Conservation (phyloP, 2,113 vertebrate genomes). For the Syngnathus typhle region DNA sequence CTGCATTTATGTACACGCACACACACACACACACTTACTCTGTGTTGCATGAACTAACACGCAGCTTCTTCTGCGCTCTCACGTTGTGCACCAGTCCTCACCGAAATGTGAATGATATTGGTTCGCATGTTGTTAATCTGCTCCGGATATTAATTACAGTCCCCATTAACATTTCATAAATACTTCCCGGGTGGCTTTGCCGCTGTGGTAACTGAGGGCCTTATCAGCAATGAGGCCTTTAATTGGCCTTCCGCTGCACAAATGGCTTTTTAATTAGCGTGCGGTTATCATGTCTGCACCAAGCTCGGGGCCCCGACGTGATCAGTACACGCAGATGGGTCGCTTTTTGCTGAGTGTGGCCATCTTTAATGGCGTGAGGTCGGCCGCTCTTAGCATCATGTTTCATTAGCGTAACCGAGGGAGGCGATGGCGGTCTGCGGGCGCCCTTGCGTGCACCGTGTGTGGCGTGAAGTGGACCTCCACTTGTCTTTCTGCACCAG, state of each 20-base stretch:
- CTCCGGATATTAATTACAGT: conserved; percentile 68
- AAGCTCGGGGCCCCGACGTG: conserved; percentile 46
- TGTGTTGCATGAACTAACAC: too few species aligned
- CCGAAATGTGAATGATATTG: conserved; percentile 43
- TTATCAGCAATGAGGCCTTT: conserved; percentile 71
- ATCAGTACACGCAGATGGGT: conserved; percentile 53
- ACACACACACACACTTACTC: too few species aligned
- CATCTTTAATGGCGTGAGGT: conserved; percentile 61
- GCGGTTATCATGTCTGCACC: conserved; percentile 59
- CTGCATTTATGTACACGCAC: too few species aligned
- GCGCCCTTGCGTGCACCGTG: conserved; percentile 21
- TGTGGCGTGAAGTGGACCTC: conserved; percentile 1
- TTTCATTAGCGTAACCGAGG: conserved; percentile 30
- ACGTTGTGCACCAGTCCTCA: conserved; percentile 8
- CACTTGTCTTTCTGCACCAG: too few species aligned
- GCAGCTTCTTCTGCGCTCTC: not conserved
- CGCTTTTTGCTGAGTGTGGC: conserved; percentile 60
- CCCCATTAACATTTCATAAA: conserved; percentile 71
- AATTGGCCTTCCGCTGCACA: conserved; percentile 70
- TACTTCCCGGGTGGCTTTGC: conserved; percentile 66
- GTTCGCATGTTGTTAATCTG: conserved; percentile 46
- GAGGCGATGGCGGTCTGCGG: conserved; percentile 47
- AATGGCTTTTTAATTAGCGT: conserved; percentile 72
- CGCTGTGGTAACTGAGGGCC: conserved; percentile 60
- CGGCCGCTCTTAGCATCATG: conserved; percentile 51